Base-by-base conservation (phyloP, 2,113 vertebrate species). In the Dendrocopos noguchii region DNA sequence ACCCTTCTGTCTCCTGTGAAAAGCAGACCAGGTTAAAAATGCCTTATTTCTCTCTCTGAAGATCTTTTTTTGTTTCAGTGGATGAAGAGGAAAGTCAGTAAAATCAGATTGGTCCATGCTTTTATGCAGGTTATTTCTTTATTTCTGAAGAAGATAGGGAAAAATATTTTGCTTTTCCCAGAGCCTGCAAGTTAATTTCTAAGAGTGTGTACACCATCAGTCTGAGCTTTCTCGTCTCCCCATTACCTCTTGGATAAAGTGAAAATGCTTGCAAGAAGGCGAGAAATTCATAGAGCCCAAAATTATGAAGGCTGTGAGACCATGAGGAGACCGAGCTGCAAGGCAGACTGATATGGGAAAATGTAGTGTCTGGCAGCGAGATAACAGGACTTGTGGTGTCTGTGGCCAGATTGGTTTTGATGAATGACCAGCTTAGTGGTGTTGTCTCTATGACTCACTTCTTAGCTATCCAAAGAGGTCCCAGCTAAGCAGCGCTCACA, bases 401-500 rank as follows among this genome's bases (percentile, higher is more conserved):
- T 94, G 94, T 91, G 76, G 89, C 85, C 88, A 91, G 93, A 93
- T 91, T 95, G 89, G 95, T 93, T 97, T 95, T 97, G 94, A 96
- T 96, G 93, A 97, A 97, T 88, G 95, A 93, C 83, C 88, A 95
- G 94, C 93, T 95, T 91, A 96, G 90, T 80, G 83, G 65, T 97
- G 83, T 92, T 94, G 79, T 87, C 93, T 94, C 80, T 91, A 75
- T 90, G 90, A 91, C 97, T 97, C 85, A 81, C 84, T 90, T 94
- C 76, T 96, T 83, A 94, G 92, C 71, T 93, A 87, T 95, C 92
- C 77, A 39, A 80, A 84, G 61, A 72, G 68, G 71, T 87, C 78
- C 50, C 87, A 78, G 39, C 89, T 87, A 80, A 93, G 80, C 8
- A 77, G 67, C 3, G 36, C 70, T 90, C 66, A 70, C 39, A 83